Evolutionary conservation across 2,888 invertebrate species (phyloP).

Genomic region (Ichneumoninae sp.): DNA sequence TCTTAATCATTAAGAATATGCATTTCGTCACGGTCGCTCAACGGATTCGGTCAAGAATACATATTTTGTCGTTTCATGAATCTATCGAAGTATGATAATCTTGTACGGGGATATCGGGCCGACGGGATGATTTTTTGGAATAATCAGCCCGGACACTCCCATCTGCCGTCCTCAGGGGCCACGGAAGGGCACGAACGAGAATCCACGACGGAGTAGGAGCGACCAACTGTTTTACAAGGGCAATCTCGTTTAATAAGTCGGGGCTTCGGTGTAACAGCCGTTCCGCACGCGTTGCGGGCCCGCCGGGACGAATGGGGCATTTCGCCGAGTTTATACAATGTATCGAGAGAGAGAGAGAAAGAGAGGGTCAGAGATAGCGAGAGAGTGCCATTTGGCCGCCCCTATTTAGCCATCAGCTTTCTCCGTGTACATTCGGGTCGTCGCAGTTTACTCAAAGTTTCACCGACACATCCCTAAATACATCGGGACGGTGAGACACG

Average conservation of each 20-base stretch:
- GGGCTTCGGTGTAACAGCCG: slow-evolving; percentile 66
- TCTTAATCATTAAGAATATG: no score
- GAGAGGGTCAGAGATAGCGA: background rate
- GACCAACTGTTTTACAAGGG: slow-evolving; percentile 75
- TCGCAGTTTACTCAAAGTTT: slow-evolving; percentile 30
- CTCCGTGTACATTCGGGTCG: slow-evolving; percentile 5
- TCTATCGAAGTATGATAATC: background rate
- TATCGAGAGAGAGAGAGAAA: slow-evolving; percentile 24
- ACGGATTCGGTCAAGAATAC: background rate
- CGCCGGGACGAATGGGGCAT: slow-evolving; percentile 58
- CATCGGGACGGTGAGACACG: slow-evolving; percentile 23
- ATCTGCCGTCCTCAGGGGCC: slow-evolving; percentile 66
- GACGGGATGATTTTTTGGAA: slow-evolving; percentile 13
- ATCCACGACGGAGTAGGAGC: slow-evolving; percentile 27
- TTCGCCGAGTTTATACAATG: slow-evolving; percentile 54
- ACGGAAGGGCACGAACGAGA: slow-evolving; percentile 57
- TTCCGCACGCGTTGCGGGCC: slow-evolving; percentile 50
- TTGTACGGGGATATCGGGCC: background rate
- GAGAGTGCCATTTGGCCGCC: slow-evolving; percentile 67
- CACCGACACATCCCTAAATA: slow-evolving; percentile 17
- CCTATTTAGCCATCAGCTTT: slow-evolving; percentile 58
- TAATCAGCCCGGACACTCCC: slow-evolving; percentile 59
- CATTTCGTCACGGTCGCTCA: no score
- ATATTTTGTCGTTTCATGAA: background rate
- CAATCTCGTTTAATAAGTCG: slow-evolving; percentile 72